These are phyloP conservation scores for Hypomesus transpacificus DNA, from an alignment of 2,113 vertebrate species.

Conservation along the genomic window DNA sequence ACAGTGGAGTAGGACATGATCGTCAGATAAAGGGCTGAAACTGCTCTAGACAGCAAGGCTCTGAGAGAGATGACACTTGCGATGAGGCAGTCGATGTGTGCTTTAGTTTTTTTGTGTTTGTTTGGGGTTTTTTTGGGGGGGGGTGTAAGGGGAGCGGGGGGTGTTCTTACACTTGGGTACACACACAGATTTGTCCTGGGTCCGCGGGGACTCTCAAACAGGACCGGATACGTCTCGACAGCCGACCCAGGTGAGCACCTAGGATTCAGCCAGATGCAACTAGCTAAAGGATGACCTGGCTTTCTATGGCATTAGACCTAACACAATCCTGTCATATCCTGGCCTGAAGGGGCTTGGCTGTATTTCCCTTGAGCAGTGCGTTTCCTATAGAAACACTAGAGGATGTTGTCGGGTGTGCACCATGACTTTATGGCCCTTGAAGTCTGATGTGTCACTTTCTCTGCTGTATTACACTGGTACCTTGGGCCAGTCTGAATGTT, in stretches of 20 bases:
- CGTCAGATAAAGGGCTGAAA: slow-evolving; percentile 5
- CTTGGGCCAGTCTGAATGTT: background rate
- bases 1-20: background rate
- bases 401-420: too few species aligned
- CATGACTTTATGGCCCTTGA: too few species aligned
- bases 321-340: too few species aligned
- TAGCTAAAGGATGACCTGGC: background rate
- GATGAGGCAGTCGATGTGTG: background rate
- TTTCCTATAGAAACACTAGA: too few species aligned
- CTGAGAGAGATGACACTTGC: slow-evolving; percentile 6
- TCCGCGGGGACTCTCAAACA: background rate
- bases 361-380: too few species aligned
- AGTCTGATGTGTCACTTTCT: too few species aligned
- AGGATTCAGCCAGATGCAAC: too few species aligned
- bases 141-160: background rate
- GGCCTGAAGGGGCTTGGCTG: too few species aligned
- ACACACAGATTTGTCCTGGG: background rate
- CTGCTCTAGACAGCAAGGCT: background rate
- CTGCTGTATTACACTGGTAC: background rate
- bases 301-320: background rate
- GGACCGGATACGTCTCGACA: too few species aligned
- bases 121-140: background rate
- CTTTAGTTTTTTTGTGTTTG: background rate
- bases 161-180: background rate
- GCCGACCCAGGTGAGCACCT: too few species aligned